Evolutionary conservation across 2,113 vertebrate species (phyloP).

Genomic region (Percopsis transmontana): DNA sequence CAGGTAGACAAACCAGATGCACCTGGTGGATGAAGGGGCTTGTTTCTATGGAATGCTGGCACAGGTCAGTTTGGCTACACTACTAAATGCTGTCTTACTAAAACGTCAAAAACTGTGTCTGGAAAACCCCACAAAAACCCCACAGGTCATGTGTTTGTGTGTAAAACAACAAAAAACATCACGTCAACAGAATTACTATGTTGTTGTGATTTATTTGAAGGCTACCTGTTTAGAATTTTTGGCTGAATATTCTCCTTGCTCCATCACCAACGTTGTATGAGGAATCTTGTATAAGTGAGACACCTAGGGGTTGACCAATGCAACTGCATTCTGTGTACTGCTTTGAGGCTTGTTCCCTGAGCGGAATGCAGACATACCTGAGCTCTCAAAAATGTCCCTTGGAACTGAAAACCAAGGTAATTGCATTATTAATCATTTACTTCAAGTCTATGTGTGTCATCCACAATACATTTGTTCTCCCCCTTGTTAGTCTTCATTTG

Average conservation of each 20-base stretch:
- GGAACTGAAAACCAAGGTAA: conserved; percentile 12
- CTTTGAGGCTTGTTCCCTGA: conserved; percentile 19
- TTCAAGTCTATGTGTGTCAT: background rate
- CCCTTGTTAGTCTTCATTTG: background rate
- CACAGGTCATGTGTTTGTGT: no score
- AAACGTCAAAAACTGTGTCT: conserved; percentile 29
- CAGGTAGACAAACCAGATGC: conserved; percentile 28
- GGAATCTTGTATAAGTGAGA: conserved; percentile 44
- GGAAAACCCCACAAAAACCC: no score
- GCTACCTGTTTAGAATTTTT: no score
- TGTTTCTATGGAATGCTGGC: no score
- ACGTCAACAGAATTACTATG: background rate
- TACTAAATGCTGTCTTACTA: conserved; percentile 11
- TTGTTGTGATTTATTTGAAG: no score
- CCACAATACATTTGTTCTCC: no score
- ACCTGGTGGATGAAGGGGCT: no score
- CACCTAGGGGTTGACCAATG: conserved; percentile 50
- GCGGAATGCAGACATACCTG: conserved; percentile 14
- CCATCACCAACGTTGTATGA: background rate
- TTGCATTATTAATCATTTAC: background rate
- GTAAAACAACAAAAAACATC: background rate
- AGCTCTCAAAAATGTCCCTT: conserved; percentile 21
- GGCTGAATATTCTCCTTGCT: no score
- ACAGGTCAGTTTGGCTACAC: conserved; percentile 15
- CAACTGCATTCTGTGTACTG: conserved; percentile 26